These are phyloP conservation scores for Synanthedon tipuliformis DNA, from an alignment of 2,888 invertebrate genomes.

Conservation along the genomic window DNA sequence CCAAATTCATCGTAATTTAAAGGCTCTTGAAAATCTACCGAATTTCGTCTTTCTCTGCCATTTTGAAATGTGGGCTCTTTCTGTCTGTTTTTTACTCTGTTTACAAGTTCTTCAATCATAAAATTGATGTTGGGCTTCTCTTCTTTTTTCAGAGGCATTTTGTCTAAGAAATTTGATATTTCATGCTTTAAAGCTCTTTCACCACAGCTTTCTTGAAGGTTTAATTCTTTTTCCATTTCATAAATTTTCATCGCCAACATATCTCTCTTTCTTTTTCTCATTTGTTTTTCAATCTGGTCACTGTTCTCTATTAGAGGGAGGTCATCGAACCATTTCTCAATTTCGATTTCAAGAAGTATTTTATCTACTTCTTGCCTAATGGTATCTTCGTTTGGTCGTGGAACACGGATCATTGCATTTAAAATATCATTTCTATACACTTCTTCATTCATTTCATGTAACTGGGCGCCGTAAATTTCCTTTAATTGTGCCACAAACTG, in stretches of 20 bases:
- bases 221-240: constrained; percentile 20
- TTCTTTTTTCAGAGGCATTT: constrained; percentile 19
- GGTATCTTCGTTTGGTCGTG: constrained; percentile 28
- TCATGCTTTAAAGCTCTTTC: constrained; percentile 22
- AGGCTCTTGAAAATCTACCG: constrained; percentile 19
- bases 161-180: constrained; percentile 22
- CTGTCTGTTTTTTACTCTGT: constrained; percentile 26
- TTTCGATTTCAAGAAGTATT: constrained; percentile 33
- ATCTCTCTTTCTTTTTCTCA: constrained; percentile 24
- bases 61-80: constrained; percentile 6
- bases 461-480: constrained; percentile 16
- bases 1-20: constrained; percentile 21
- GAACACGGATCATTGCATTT: constrained; percentile 29
- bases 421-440: constrained; percentile 25
- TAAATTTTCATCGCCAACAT: constrained; percentile 30
- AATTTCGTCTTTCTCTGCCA: constrained; percentile 8
- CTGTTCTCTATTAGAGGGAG: constrained; percentile 23
- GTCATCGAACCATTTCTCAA: constrained; percentile 43
- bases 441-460: constrained; percentile 18
- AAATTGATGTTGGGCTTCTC: constrained; percentile 20
- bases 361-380: constrained; percentile 36
- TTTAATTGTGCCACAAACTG: constrained; percentile 26
- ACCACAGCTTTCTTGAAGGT: constrained; percentile 10
- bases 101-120: constrained; percentile 31
- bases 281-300: constrained; percentile 14